These are phyloP conservation scores for Oryzias curvinotus DNA, from an alignment of 2,113 vertebrate species.

Conservation along the genomic window DNA sequence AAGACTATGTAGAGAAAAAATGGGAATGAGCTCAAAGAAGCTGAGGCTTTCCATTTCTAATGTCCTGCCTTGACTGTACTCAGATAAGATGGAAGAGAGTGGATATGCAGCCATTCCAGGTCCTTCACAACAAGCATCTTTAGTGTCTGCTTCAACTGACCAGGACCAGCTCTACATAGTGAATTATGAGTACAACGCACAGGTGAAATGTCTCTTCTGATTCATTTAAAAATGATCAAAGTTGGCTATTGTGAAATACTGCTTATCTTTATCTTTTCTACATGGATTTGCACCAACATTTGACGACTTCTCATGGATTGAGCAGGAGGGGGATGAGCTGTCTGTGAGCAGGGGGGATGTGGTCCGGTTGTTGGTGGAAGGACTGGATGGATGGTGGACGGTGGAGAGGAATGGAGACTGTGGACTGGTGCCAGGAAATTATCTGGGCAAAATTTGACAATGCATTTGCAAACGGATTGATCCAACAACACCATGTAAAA, in stretches of 20 bases:
- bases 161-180: conserved; percentile 52
- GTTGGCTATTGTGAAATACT: not conserved
- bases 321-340: conserved; percentile 87
- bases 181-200: conserved; percentile 57
- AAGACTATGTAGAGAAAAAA: not conserved
- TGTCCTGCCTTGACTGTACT: not conserved
- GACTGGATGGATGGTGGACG: conserved; percentile 91
- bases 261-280: not conserved
- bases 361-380: conserved; percentile 79
- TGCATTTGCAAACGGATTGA: not conserved
- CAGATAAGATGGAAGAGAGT: conserved; percentile 31
- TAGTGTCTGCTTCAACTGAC: not conserved
- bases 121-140: conserved; percentile 14
- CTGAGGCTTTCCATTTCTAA: not conserved
- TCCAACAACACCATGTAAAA: not conserved
- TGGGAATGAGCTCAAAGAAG: not conserved
- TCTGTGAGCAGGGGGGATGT: conserved; percentile 83
- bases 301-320: conserved; percentile 15
- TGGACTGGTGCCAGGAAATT: conserved; percentile 91
- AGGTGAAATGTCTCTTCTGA: conserved; percentile 37
- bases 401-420: conserved; percentile 78
- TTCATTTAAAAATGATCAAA: not conserved
- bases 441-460: conserved; percentile 82
- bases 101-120: conserved; percentile 67
- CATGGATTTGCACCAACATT: not conserved